phyloP scores from a whole-genome alignment of 2,113 vertebrate species.

The Syrmaticus mikado region DNA sequence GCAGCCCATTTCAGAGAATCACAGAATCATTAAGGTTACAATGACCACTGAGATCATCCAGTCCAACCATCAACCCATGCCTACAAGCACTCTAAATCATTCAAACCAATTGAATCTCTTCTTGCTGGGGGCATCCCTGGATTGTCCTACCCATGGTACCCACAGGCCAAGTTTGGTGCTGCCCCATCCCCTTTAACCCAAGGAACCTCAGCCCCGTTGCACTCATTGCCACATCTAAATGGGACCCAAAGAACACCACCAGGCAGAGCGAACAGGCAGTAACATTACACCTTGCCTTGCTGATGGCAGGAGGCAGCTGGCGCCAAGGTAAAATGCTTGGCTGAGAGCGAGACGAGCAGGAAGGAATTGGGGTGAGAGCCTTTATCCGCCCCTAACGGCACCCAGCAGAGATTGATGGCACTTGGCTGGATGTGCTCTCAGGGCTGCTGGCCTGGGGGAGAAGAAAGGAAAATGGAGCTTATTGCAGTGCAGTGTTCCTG shows the following conservation, averaged over 20 bases:
- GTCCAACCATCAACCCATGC: too few species aligned
- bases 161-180: fast-evolving
- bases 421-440: neutral
- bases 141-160: fast-evolving
- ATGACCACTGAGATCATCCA: too few species aligned
- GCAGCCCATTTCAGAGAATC: neutral
- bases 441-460: neutral
- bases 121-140: neutral
- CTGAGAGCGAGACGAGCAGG: conserved; percentile 76
- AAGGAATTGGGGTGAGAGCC: conserved; percentile 37
- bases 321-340: conserved; percentile 83
- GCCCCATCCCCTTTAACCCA: fast-evolving
- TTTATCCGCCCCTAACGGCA: conserved; percentile 21
- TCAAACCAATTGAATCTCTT: neutral
- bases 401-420: neutral
- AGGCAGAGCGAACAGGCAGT: conserved; percentile 84
- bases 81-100: too few species aligned
- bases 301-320: conserved; percentile 79
- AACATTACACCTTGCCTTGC: conserved; percentile 86
- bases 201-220: neutral
- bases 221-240: conserved; percentile 30
- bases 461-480: fast-evolving
- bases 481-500: neutral
- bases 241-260: neutral
- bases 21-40: too few species aligned